Percentiles rank a stretch among this genome's conserved stretches.
Evolutionary conservation across 2,888 invertebrate genomes (phyloP).

Genomic region (Sarcophaga subvicina): DNA sequence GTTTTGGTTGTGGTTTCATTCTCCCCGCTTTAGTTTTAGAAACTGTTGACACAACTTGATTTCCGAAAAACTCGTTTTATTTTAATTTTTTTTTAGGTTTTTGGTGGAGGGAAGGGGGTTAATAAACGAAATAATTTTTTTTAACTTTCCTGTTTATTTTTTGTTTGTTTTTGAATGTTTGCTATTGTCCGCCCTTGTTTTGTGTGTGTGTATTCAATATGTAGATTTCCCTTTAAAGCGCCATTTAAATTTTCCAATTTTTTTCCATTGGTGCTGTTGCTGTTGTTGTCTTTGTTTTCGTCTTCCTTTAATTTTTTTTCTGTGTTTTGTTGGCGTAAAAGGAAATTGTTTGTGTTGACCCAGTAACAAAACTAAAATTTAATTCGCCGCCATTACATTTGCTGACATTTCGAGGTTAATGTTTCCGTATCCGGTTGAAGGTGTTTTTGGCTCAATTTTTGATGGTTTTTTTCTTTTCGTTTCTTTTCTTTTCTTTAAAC

Average conservation of each 20-base stretch:
- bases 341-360: constrained; percentile 69
- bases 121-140: constrained; percentile 21
- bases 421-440: constrained; percentile 72
- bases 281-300: background rate
- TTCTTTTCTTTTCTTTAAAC: background rate
- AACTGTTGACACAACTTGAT: constrained; percentile 77
- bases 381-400: constrained; percentile 68
- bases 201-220: constrained; percentile 41
- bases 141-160: background rate
- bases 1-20: background rate
- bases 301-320: constrained; percentile 15
- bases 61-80: constrained; percentile 54
- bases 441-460: constrained; percentile 67
- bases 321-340: constrained; percentile 25
- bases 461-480: constrained; percentile 9
- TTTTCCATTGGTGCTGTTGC: background rate
- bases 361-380: constrained; percentile 67
- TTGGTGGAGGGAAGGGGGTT: background rate
- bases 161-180: constrained; percentile 33
- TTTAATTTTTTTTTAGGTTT: background rate
- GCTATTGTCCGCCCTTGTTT: constrained; percentile 40
- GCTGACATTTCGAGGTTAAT: constrained; percentile 71
- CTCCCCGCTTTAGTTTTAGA: constrained; percentile 64
- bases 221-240: constrained; percentile 38
- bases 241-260: background rate